phyloP scores from a whole-genome alignment of 2,113 vertebrate species.

The Tachuris rubrigastra region DNA sequence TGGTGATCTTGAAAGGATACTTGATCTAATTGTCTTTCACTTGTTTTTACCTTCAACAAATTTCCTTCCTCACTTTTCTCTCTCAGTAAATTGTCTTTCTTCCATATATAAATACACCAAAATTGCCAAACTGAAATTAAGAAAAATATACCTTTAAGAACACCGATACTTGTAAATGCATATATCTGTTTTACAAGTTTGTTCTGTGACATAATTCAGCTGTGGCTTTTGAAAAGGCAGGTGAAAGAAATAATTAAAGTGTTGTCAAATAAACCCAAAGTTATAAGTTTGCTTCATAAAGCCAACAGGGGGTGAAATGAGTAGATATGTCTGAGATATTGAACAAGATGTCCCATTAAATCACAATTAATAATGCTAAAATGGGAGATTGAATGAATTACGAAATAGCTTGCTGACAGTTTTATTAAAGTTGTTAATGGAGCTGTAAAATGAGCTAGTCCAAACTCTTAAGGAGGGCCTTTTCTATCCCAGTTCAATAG shows the following conservation, averaged over 20 bases:
- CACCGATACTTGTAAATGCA: background rate
- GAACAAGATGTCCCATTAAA: slow-evolving; percentile 1
- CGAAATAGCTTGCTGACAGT: background rate
- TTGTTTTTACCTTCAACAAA: background rate
- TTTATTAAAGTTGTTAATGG: slow-evolving; percentile 38
- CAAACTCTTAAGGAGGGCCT: background rate
- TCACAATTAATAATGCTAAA: slow-evolving; percentile 26
- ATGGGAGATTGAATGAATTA: background rate
- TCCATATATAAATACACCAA: background rate
- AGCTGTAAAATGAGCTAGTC: background rate
- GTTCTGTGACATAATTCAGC: background rate
- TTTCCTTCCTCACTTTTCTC: background rate
- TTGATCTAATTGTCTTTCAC: background rate
- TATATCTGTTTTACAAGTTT: background rate
- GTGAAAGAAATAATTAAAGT: background rate
- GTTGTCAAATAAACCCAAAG: background rate
- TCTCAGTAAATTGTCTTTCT: background rate
- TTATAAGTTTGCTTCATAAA: slow-evolving; percentile 1
- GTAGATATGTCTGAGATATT: background rate
- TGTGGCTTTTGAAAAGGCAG: background rate
- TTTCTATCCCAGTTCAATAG: background rate
- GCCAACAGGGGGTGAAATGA: background rate
- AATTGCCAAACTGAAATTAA: background rate
- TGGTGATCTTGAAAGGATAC: background rate
- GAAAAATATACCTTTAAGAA: background rate